Evolutionary conservation across 2,888 invertebrate species (phyloP), one percentile per base, ranked within the genome.

Genomic region (Apamea sordens): DNA sequence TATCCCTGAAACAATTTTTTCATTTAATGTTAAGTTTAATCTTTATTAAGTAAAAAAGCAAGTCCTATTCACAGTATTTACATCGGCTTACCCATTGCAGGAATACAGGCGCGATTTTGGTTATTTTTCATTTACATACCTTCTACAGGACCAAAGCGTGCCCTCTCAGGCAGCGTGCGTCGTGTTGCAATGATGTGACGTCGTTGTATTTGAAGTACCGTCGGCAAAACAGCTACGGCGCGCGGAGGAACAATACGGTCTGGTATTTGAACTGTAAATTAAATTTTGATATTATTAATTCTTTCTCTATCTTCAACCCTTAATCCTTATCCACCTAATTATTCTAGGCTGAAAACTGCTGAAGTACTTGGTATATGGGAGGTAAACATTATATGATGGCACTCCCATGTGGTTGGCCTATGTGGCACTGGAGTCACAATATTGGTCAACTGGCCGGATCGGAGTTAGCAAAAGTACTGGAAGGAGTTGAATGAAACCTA

Each of bases 191-290:
- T 97, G 11, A 97, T 98, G 86, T 87, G 96, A 93, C 88, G 78
- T 41, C 86, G 94, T 94, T 93, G 92, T 80, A 93, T 88, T 82
- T 98, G 97, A 92, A 98, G 97, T 4, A 97, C 96, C 59, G 97
- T 96, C 21, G 99, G 98, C 74, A 98, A 95, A 84, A 98, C 98
- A n/a, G 98, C 98, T 92, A 98, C 97, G 4, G 98, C 98, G 79
- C 98, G 97, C 7, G 98, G 98, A 77, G 97, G 97, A 73, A 98
- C 98, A 28, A 97, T 97, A 85, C 98, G 98, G 93, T 98, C 98
- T n/a, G 97, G 94, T 82, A 98, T 97, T 79, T 94, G 94, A 47
- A 94, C 95, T 95, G 90, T n/a, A 87, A 88, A 80, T 63, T 10
- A 28, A 68, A 28, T 41, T n/a, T 32, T 32, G 0, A 53, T 28